Evolutionary conservation across 2,113 vertebrate genomes (phyloP).

Genomic region (Sakesphorus luctuosus): DNA sequence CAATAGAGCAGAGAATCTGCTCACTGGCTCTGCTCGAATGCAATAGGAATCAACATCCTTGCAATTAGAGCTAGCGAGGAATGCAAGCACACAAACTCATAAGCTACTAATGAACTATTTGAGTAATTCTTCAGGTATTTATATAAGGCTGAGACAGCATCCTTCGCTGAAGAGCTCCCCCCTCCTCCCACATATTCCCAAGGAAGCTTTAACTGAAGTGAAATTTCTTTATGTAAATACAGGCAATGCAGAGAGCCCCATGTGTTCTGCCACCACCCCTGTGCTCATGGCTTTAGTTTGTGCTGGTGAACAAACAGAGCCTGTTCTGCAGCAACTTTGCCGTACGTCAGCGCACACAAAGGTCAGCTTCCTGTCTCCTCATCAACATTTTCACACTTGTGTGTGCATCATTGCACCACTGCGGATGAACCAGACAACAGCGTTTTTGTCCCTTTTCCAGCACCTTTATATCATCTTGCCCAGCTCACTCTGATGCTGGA

Average conservation of each 20-base stretch:
- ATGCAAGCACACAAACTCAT: constrained; percentile 21
- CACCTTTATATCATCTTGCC: background rate
- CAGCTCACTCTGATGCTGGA: background rate
- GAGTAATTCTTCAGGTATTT: constrained; percentile 58
- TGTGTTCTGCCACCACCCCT: background rate
- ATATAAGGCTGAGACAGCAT: constrained; percentile 52
- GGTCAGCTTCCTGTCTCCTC: background rate
- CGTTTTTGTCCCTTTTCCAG: background rate
- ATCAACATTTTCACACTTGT: background rate
- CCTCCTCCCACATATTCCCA: background rate
- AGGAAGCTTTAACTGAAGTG: background rate
- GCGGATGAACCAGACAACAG: background rate
- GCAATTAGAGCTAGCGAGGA: constrained; percentile 50
- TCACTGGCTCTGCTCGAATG: background rate
- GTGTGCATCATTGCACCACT: background rate
- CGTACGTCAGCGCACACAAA: background rate
- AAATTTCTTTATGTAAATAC: constrained; percentile 13
- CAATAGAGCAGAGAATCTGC: constrained; percentile 50
- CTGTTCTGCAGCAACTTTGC: background rate
- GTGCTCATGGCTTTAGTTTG: background rate
- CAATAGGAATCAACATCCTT: background rate
- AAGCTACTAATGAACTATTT: constrained; percentile 59
- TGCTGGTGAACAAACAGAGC: background rate
- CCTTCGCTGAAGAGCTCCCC: background rate
- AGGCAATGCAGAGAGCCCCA: background rate